Percentiles rank a stretch among this genome's conserved stretches.
These are phyloP conservation scores for Colletes gigas DNA, from an alignment of 1,140 invertebrate species.

Conservation along the genomic window DNA sequence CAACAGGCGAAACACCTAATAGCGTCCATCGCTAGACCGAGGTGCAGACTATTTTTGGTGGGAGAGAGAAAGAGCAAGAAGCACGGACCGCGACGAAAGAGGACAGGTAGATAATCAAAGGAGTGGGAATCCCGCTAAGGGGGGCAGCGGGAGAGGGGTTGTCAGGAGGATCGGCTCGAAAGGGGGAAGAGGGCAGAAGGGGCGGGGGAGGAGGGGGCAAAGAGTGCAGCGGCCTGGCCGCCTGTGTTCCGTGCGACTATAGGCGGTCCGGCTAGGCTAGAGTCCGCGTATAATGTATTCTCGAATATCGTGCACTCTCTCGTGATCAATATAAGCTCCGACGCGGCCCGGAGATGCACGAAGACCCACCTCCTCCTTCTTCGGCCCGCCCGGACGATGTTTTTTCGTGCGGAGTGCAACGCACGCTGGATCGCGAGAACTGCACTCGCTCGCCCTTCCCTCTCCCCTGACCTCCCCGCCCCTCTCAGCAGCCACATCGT, in stretches of 20 bases:
- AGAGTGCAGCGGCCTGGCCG: constrained; percentile 63
- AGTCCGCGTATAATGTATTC: constrained; percentile 67
- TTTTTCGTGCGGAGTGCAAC: constrained; percentile 66
- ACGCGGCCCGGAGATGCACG: constrained; percentile 73
- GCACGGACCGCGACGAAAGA: constrained; percentile 8
- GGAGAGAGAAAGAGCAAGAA: background rate
- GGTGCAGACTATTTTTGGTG: background rate
- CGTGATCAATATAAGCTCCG: constrained; percentile 77
- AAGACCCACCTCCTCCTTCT: constrained; percentile 64
- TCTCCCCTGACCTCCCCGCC: background rate
- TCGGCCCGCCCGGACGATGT: constrained; percentile 47
- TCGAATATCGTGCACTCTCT: constrained; percentile 74
- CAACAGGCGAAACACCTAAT: background rate
- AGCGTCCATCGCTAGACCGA: constrained; percentile 22
- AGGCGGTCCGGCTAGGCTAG: constrained; percentile 65
- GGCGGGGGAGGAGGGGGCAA: background rate
- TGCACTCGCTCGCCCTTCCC: constrained; percentile 34
- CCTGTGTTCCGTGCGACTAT: constrained; percentile 64
- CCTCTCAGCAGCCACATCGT: too few relatives aligned
- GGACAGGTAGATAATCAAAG: constrained; percentile 19
- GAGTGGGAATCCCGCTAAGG: constrained; percentile 26
- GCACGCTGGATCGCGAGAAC: constrained; percentile 65
- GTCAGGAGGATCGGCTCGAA: background rate
- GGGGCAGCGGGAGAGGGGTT: background rate
- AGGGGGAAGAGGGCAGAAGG: background rate